Evolutionary conservation across 2,113 vertebrate species (phyloP).

Genomic region (Motacilla tschutschensis): DNA sequence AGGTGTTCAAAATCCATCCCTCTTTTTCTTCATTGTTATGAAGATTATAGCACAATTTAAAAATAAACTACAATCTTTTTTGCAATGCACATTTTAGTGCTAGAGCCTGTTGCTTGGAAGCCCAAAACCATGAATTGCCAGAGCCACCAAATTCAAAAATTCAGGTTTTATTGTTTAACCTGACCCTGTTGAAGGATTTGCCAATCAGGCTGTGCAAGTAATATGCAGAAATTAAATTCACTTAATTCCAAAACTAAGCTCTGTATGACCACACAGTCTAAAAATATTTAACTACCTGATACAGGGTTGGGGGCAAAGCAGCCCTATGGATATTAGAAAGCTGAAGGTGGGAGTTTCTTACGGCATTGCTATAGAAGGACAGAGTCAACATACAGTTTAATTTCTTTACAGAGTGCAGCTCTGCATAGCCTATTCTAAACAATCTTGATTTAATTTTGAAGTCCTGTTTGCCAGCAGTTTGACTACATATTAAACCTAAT

Average conservation of each 20-base stretch:
- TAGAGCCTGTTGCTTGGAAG: background rate
- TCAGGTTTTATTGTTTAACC: background rate
- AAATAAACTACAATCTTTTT: background rate
- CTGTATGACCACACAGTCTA: background rate
- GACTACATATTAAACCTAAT: background rate
- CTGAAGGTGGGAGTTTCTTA: background rate
- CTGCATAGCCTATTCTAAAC: background rate
- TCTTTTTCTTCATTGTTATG: background rate
- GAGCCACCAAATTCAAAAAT: background rate
- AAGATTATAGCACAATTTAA: background rate
- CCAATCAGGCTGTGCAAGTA: background rate
- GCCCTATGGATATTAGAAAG: too few species aligned
- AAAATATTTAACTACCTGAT: background rate
- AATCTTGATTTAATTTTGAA: background rate
- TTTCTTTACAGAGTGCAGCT: background rate
- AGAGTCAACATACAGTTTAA: background rate
- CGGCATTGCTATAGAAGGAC: background rate
- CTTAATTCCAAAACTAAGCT: background rate
- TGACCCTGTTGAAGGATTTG: background rate
- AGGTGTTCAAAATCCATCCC: background rate
- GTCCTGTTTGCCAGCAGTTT: background rate
- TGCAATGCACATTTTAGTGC: background rate
- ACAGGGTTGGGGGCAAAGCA: accelerated
- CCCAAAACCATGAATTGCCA: background rate
- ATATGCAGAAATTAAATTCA: background rate